Evolutionary conservation across 1,140 invertebrate genomes (phyloP).

Genomic region (Drosophila kohkoa): DNA sequence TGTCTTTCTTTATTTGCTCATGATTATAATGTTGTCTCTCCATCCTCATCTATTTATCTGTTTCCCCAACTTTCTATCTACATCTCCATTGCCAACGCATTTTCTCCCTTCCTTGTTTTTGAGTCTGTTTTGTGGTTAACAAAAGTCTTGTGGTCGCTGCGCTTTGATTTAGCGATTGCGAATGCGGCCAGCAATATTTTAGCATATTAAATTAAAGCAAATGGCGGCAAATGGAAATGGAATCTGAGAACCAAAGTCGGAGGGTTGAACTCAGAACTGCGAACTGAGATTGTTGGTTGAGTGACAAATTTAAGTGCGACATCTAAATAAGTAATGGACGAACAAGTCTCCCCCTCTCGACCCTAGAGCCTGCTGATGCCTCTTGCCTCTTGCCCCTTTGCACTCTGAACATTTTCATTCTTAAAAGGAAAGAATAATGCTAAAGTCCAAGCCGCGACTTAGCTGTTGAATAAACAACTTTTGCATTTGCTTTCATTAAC

Average conservation of each 20-base stretch:
- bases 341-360: not conserved
- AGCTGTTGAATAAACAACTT: slow-evolving; percentile 79
- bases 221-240: slow-evolving; percentile 51
- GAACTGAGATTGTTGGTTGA: slow-evolving; percentile 48
- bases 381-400: not conserved
- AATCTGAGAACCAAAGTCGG: slow-evolving; percentile 17
- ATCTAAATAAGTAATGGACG: slow-evolving; percentile 74
- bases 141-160: slow-evolving; percentile 69
- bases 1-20: slow-evolving; percentile 48
- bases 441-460: slow-evolving; percentile 60
- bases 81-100: slow-evolving; percentile 5
- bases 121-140: slow-evolving; percentile 49
- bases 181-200: slow-evolving; percentile 72
- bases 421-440: slow-evolving; percentile 51
- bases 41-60: slow-evolving; percentile 2
- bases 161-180: slow-evolving; percentile 69
- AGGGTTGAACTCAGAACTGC: too few species aligned
- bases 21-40: slow-evolving; percentile 57
- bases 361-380: not conserved
- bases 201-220: slow-evolving; percentile 82
- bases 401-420: not conserved
- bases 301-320: slow-evolving; percentile 77
- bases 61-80: not conserved
- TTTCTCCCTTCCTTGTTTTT: slow-evolving; percentile 7
- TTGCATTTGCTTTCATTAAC: slow-evolving; percentile 78